Evolutionary conservation across 1,140 invertebrate genomes (phyloP).

Genomic region (Platyscapa corneri): DNA sequence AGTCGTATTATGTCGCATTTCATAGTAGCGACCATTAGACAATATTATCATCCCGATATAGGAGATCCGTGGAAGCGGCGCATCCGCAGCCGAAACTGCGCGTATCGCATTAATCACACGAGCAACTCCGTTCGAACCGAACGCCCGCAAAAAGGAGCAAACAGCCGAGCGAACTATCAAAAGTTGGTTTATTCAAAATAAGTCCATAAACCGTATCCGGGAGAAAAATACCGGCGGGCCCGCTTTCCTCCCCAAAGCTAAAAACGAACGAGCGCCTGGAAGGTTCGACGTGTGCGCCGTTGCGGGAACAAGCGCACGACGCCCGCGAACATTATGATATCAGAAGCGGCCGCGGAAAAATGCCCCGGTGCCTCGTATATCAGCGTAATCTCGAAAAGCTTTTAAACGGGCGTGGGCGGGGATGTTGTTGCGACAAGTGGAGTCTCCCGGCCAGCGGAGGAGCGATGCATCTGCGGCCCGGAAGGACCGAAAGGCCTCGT

Average conservation of each 20-base stretch:
- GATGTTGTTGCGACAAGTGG: background rate
- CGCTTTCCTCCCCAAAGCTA: background rate
- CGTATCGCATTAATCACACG: no score
- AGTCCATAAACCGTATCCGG: background rate
- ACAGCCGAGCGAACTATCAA: background rate
- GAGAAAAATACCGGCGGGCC: background rate
- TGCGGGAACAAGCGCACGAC: background rate
- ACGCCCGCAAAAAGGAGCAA: background rate
- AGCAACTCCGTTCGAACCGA: background rate
- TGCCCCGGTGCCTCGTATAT: slow-evolving; percentile 8
- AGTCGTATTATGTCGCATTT: no score
- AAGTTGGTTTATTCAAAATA: background rate
- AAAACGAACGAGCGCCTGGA: background rate
- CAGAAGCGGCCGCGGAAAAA: background rate
- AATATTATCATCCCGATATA: no score
- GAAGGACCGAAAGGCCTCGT: no score
- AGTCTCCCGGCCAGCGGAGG: background rate
- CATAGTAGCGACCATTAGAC: no score
- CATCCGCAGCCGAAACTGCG: no score
- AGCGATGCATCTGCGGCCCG: no score
- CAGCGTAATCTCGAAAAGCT: slow-evolving; percentile 36
- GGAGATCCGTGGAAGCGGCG: no score
- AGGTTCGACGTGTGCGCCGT: no score
- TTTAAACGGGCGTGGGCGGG: background rate
- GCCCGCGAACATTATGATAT: background rate